Evolutionary conservation across 2,888 invertebrate species (phyloP), one percentile per base, ranked within the genome.

Genomic region (Amiota communis): DNA sequence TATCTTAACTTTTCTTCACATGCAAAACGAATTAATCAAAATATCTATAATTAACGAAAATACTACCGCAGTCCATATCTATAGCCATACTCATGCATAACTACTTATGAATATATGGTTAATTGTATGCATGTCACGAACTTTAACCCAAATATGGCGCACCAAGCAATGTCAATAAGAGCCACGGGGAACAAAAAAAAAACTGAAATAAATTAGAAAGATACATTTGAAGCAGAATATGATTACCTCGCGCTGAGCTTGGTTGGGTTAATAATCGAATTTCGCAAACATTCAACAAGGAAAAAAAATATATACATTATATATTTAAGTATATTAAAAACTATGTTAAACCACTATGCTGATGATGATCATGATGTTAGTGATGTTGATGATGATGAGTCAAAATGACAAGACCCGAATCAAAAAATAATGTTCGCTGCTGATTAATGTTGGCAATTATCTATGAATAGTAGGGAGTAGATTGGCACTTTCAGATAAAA

Each of bases 401-500:
- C 17, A 11, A 59, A 59, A 59, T 53, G 53, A 13, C 53, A 53
- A 17, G 46, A 20, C 23, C 6, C 23, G 15, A 63, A 12, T 36
- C 46, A 53, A 53, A 53, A 53, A 53, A 36, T 1, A 36, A 53
- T n/a, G 13, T n/a, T 12, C 53, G 53, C 53, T 12, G 46, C 23
- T 63, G 63, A 63, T 63, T 63, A 36, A 63, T 63, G 63, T 63
- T 63, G 12, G 11, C 46, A 63, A 63, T 63, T 63, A 36, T 36
- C 36, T 36, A 63, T 63, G 63, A 63, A 46, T 13, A 63, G 63
- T 63, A 13, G 11, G 17, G 36, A 63, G 23, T 63, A 36, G 63
- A 63, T 63, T 63, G 63, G 63, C 63, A 63, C 63, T 17, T 63
- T 36, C 63, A 63, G 63, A 63, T 63, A 63, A 46, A 36, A 46